Conservation (phyloP, 2,797 vertebrate genomes). For the Arctocebus calabarensis region DNA sequence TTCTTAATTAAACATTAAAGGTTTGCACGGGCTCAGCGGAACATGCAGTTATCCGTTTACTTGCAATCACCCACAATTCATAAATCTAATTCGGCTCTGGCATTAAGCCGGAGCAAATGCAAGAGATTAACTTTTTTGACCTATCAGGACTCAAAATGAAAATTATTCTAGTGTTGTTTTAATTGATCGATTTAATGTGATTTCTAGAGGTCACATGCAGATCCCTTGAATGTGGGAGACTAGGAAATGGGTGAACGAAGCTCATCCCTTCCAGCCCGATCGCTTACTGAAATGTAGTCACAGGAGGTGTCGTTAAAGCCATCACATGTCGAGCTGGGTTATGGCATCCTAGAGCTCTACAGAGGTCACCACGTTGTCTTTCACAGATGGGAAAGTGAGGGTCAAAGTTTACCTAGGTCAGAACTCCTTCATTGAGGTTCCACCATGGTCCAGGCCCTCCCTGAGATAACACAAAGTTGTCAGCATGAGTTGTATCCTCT, state of each 20-base stretch:
- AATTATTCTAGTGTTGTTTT: constrained; percentile 69
- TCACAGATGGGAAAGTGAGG: background rate
- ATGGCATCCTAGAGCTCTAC: background rate
- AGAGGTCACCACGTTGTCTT: background rate
- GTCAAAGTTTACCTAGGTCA: background rate
- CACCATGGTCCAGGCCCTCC: background rate
- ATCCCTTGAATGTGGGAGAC: background rate
- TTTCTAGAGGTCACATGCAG: constrained; percentile 38
- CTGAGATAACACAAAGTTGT: background rate
- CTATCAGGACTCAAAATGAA: constrained; percentile 66
- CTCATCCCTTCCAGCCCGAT: background rate
- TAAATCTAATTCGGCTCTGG: constrained; percentile 84
- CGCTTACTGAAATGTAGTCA: background rate
- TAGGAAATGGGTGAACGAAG: background rate
- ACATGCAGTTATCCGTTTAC: constrained; percentile 79
- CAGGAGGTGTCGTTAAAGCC: background rate
- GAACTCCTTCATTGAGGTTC: background rate
- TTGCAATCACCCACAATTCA: constrained; percentile 81
- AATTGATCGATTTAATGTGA: constrained; percentile 64
- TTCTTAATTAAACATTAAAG: constrained; percentile 85
- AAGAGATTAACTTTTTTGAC: constrained; percentile 73
- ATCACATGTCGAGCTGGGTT: background rate
- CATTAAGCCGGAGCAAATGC: constrained; percentile 72
- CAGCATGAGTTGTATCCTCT: background rate
- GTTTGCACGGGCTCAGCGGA: constrained; percentile 72